A percentile compares a stretch with the other conserved stretches of the same genome.
Evolutionary conservation across 2,113 vertebrate genomes (phyloP).

Genomic region (Cololabis saira): DNA sequence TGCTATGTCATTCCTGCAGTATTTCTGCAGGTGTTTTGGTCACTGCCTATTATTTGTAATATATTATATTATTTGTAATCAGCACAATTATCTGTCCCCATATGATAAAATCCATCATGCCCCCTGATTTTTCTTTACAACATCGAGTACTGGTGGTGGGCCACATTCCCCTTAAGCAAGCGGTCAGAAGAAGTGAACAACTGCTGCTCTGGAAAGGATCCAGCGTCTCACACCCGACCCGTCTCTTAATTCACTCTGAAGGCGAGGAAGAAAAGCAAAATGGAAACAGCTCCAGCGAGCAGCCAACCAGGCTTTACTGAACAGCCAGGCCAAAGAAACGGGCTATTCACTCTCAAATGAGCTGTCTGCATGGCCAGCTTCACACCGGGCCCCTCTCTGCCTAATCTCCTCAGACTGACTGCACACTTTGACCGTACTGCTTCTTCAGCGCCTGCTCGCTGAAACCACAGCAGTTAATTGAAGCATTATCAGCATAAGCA

Average conservation of each 20-base stretch:
- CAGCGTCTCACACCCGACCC: slow-evolving; percentile 49
- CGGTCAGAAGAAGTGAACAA: slow-evolving; percentile 49
- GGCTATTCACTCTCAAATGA: slow-evolving; percentile 71
- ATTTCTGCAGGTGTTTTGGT: no score
- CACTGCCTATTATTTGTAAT: no score
- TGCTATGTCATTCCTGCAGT: no score
- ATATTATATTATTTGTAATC: no score
- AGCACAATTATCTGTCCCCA: no score
- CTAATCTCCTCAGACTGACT: slow-evolving; percentile 63
- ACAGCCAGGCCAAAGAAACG: slow-evolving; percentile 60
- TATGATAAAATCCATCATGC: no score
- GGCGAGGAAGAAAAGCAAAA: slow-evolving; percentile 20
- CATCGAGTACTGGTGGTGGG: no score
- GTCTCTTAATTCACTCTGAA: slow-evolving; percentile 45
- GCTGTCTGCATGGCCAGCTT: slow-evolving; percentile 59
- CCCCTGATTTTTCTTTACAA: no score
- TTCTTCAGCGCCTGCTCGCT: slow-evolving; percentile 23
- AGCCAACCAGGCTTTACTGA: slow-evolving; percentile 44
- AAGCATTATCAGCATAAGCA: slow-evolving; percentile 51
- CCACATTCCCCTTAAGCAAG: slow-evolving; percentile 48
- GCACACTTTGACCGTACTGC: slow-evolving; percentile 55
- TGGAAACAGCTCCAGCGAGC: slow-evolving; percentile 35
- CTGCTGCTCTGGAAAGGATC: slow-evolving; percentile 44
- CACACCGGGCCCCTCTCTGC: slow-evolving; percentile 51
- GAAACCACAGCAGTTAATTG: slow-evolving; percentile 58